These are phyloP conservation scores for Alces alces DNA, from an alignment of 2,113 vertebrate genomes.

Conservation along the genomic window DNA sequence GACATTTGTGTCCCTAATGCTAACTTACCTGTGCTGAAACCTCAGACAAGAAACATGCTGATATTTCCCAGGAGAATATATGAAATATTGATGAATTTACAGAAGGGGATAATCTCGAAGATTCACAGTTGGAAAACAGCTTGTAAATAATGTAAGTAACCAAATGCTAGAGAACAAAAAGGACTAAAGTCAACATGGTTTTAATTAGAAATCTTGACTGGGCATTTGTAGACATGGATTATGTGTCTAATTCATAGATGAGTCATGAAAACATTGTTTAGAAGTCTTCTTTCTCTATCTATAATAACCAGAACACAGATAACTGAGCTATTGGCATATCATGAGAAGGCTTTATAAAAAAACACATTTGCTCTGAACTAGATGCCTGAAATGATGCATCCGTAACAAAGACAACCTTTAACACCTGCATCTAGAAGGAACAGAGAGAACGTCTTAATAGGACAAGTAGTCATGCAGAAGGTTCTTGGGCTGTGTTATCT, in stretches of 20 bases:
- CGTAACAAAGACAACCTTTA: not conserved
- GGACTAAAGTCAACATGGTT: not conserved
- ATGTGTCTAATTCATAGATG: not conserved
- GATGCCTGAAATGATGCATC: not conserved
- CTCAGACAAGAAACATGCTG: not conserved
- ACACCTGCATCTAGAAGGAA: not conserved
- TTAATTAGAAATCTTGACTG: not conserved
- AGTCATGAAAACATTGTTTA: not conserved
- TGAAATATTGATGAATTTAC: conserved; percentile 13
- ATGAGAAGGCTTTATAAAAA: not conserved
- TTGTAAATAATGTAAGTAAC: conserved; percentile 6
- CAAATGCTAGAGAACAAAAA: not conserved
- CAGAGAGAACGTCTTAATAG: not conserved
- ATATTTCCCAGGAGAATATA: not conserved
- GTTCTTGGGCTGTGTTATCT: not conserved
- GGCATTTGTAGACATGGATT: not conserved
- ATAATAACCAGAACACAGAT: not conserved
- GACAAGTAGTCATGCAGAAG: not conserved
- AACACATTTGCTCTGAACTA: conserved; percentile 2
- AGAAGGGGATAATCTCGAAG: not conserved
- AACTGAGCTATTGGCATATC: not conserved
- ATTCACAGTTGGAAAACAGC: not conserved
- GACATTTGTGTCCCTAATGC: not conserved
- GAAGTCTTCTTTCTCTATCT: not conserved
- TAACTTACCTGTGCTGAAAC: not conserved